Base-by-base conservation (phyloP, 2,888 invertebrate genomes). In the Eledona agricola region DNA sequence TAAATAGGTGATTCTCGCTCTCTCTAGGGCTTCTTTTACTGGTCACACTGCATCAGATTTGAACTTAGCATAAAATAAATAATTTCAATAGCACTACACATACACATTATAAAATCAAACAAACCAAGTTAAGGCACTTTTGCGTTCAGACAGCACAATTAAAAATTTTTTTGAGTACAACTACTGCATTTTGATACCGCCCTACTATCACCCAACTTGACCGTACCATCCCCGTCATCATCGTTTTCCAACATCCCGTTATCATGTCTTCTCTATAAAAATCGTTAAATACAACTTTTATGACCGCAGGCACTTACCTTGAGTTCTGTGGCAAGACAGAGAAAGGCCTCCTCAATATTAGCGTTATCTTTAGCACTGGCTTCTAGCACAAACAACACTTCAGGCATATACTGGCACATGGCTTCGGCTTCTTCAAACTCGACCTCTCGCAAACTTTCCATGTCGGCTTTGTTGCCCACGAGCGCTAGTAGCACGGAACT, bases 391-490 rank as follows among this genome's bases (percentile, higher is more conserved):
- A 89, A 89, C 73, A 92, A 82, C 35, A 93, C 88, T 79, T 93
- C 93, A 11, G 92, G 90, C 69, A 91, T 85, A 75, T 88, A 90
- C 67, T 90, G 85, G 71, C 92, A 90, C 78, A 94, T 86, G 16
- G 89, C 87, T 72, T 92, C 89, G 0, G 93, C 93, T 75, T 95
- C 95, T 59, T 88, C 88, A 23, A 86, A 84, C 65, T 92, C 89
- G 1, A 96, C 93, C 76, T 93, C 92, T 42, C 94, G 78, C 61
- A 89, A 84, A 12, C 84, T 85, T 51, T 86, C 88, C 64, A 93
- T 76, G 74, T 95, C 95, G 75, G 91, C 90, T 77, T 96, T 96
- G 70, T 95, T 95, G 4, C 96, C 97, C 57, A 97, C 91, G 61
- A 97, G 79, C 25, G 96, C 87, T 56, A 96, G 85, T 57, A 95